Base-by-base conservation (phyloP, 2,113 vertebrate genomes). In the Pseudorhombus dupliciocellatus region DNA sequence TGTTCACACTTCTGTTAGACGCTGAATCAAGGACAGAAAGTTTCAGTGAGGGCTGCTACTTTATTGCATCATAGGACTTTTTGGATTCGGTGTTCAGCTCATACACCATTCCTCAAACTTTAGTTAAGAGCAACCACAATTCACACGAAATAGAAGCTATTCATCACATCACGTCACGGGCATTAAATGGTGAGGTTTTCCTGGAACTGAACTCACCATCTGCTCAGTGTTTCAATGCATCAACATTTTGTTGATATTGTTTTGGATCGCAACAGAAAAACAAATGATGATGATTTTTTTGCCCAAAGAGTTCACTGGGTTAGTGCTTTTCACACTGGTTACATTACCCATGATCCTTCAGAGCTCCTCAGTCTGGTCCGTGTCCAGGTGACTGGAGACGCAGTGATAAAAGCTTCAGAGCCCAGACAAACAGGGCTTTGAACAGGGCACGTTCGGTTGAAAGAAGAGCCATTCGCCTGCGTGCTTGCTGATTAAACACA, bases 1-100 rank as follows among this genome's bases (percentile, higher is more conserved):
- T 67, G 24, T 51, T 46, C 4, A 74, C 57, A 65, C 52, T 68
- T 80, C 80, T 71, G 83, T 83, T 77, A 70, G 48, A 77, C 42
- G 48, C 8, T 25, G 24, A 65, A 53, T 79, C 25, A 62, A 58
- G 59, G 16, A 18, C 54, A 24, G 8, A 46, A 46, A 20, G 46
- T n/a, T 50, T 7, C 18, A 50, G 46, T 21, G 46, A n/a, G 21
- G 46, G 5, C 20, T 15, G 46, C 34, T 11, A 37, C 34, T 37
- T 2, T 1, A 10, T 34, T 34, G 31, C 31, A 10, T 34, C 31
- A 10, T 10, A 11, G 31, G 31, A 34, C 10, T 37, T 10, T 37
- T 37, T 37, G 34, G 11, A 37, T 37, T 37, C 34, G 10, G 34
- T 37, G 34, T 12, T 11, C 12, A 37, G 0, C 0, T 37, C 10